These are phyloP conservation scores for Phainopepla nitens DNA, from an alignment of 2,113 vertebrate genomes.

Conservation along the genomic window DNA sequence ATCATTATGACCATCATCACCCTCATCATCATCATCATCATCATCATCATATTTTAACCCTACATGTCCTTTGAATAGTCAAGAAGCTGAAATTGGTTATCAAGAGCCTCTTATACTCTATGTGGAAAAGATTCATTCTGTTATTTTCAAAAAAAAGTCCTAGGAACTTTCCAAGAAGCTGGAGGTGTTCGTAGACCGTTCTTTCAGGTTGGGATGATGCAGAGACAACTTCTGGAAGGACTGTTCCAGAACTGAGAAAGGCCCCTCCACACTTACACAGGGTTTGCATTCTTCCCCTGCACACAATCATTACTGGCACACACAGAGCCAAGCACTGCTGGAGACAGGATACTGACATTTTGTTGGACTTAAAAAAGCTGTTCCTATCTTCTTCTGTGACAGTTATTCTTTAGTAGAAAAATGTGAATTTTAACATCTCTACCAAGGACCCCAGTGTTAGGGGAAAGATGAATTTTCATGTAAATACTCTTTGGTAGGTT, in stretches of 20 bases:
- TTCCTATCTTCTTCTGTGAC: neutral
- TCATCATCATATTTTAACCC: neutral
- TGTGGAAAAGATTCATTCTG: neutral
- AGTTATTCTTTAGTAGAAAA: neutral
- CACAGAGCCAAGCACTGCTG: neutral
- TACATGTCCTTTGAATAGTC: neutral
- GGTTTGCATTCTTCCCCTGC: neutral
- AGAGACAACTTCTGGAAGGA: neutral
- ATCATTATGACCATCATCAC: neutral
- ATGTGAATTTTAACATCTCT: neutral
- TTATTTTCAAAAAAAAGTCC: neutral
- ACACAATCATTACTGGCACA: neutral
- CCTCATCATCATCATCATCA: too few relatives aligned
- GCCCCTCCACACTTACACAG: neutral
- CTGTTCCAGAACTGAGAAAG: neutral
- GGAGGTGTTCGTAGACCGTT: accelerated
- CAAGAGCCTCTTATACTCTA: neutral
- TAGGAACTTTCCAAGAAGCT: neutral
- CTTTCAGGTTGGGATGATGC: neutral
- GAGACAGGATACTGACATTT: neutral
- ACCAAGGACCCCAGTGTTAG: neutral
- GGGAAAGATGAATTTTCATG: neutral
- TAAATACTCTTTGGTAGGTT: neutral
- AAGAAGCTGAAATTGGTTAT: neutral
- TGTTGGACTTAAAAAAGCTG: neutral